Evolutionary conservation across 2,888 invertebrate genomes (phyloP), one percentile per base, ranked within the genome.

Genomic region (Zygothrica quintamaculata): DNA sequence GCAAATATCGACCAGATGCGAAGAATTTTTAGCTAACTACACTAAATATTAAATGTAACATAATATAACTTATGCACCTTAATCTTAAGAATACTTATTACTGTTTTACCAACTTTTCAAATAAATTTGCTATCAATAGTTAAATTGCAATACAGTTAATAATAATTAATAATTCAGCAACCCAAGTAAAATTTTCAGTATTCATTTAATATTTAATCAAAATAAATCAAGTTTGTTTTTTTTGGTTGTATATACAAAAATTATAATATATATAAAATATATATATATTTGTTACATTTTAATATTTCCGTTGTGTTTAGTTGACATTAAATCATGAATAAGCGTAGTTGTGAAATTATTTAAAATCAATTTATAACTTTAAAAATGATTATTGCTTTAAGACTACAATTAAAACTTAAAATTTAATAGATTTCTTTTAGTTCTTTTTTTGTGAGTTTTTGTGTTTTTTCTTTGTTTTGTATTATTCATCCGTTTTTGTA

Each of bases 341-440:
- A 88, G 88, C 88, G 88, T 88, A 88, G 65, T 79, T 77, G 77
- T 81, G 62, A 70, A 73, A 65, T 58, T 86, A 65, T 52, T 65
- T 77, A 74, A 80, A 73, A 68, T 71, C 53, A 74, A 77, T 65
- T 80, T 52, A 68, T 68, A 74, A 60, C 36, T 72, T 65, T 68
- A 55, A 74, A 65, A 78, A 78, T 70, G 52, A 53, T 73, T 78
- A 73, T 77, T 84, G 71, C 69, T 67, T 77, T 74, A 78, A 65
- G 68, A 56, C 64, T 72, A 74, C 12, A 60, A 68, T 57, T 76
- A 66, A 65, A 77, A 71, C 65, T 65, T 77, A 74, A 71, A 71
- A 60, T 55, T 55, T 16, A n/a, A 39, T 43, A 33, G 8, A 15
- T 36, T 16, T 29, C 29, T 29, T 9, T 55, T 46, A 46, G 31